phyloP scores from a whole-genome alignment of 2,888 invertebrate genomes.

The Unio pictorum region DNA sequence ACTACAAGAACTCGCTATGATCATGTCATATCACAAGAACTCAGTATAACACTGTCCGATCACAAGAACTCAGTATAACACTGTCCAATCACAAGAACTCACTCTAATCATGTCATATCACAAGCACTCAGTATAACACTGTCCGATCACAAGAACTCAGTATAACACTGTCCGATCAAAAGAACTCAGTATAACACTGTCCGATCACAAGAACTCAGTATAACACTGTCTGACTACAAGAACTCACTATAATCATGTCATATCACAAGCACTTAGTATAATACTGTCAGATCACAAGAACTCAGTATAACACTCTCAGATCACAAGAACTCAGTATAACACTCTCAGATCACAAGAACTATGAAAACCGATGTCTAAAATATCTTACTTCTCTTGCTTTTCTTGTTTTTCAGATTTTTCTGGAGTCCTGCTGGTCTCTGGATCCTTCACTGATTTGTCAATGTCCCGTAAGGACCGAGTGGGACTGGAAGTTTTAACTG shows the following conservation, averaged over 20 bases:
- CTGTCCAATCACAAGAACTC: constrained; percentile 5
- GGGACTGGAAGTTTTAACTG: constrained; percentile 35
- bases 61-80: not conserved
- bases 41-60: too few relatives aligned
- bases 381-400: constrained; percentile 22
- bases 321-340: not conserved
- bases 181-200: not conserved
- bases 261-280: not conserved
- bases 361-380: not conserved
- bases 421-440: constrained; percentile 40
- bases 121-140: not conserved
- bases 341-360: not conserved
- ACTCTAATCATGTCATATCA: not conserved
- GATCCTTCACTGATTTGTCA: constrained; percentile 25
- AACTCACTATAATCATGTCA: not conserved
- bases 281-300: not conserved
- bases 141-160: not conserved
- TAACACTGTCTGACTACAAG: not conserved
- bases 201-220: not conserved
- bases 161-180: not conserved
- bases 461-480: constrained; percentile 33
- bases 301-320: not conserved
- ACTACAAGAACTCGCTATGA: too few relatives aligned
- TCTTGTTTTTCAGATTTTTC: constrained; percentile 28
- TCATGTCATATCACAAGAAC: not conserved